phyloP scores from a whole-genome alignment of 1,140 invertebrate genomes.

The Helicorthomorpha holstii region DNA sequence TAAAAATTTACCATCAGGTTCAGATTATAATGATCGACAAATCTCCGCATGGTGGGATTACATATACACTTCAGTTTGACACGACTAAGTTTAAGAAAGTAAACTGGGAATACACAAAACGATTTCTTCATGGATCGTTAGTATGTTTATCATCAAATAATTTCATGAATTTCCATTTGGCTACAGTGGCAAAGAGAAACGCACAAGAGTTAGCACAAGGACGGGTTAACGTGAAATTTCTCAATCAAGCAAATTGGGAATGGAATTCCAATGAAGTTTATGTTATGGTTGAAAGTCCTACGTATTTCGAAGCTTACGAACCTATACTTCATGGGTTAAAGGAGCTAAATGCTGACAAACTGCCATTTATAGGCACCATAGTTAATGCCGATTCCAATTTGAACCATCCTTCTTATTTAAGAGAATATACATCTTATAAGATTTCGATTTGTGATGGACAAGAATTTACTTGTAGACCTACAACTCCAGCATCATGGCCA shows the following conservation, averaged over 20 bases:
- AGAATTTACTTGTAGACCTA: not conserved
- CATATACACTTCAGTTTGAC: not conserved
- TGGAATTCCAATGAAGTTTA: not conserved
- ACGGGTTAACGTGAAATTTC: conserved; percentile 25
- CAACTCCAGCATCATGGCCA: not conserved
- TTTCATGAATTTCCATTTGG: conserved; percentile 46
- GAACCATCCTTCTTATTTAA: not conserved
- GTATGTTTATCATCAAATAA: conserved; percentile 47
- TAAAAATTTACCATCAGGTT: not conserved
- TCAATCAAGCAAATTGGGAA: not conserved
- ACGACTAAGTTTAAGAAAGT: not conserved
- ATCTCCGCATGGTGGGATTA: not conserved
- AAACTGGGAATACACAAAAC: conserved; percentile 24
- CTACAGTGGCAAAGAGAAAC: conserved; percentile 40
- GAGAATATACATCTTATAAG: not conserved
- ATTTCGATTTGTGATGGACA: not conserved
- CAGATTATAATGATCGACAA: not conserved
- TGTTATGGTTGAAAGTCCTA: conserved; percentile 4
- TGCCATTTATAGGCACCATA: conserved; percentile 3
- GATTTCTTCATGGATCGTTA: conserved; percentile 52
- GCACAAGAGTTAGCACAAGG: conserved; percentile 24
- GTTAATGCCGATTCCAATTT: not conserved
- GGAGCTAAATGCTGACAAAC: not conserved
- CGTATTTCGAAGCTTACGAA: conserved; percentile 5
- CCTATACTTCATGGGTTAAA: conserved; percentile 5